Conservation (phyloP, 2,113 vertebrate species). For the Calypte anna region DNA sequence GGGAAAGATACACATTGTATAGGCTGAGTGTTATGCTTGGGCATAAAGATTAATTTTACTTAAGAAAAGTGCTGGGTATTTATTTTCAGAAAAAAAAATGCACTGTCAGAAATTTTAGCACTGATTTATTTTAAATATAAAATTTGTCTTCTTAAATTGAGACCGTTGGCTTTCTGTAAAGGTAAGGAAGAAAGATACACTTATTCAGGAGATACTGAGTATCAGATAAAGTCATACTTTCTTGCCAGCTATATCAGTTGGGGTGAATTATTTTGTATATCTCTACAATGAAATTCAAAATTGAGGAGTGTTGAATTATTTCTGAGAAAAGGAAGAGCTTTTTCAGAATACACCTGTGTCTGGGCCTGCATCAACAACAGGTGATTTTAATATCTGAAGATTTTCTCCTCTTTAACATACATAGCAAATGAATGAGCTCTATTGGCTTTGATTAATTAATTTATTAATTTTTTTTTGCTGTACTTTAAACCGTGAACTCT, state of each 20-base stretch:
- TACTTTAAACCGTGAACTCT: not conserved
- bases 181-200: not conserved
- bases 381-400: not conserved
- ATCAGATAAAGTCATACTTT: not conserved
- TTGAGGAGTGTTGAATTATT: not conserved
- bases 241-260: rapidly evolving
- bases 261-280: not conserved
- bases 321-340: not conserved
- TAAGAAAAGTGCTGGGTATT: not conserved
- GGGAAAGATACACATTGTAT: slow-evolving; percentile 27
- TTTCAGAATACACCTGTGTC: not conserved
- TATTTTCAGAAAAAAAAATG: slow-evolving; percentile 6
- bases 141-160: not conserved
- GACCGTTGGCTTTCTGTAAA: not conserved
- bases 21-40: slow-evolving; percentile 19
- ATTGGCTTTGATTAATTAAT: not conserved
- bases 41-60: slow-evolving; percentile 14
- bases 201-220: not conserved
- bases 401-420: not conserved
- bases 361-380: not conserved
- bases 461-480: not conserved
- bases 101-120: not conserved
- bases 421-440: not conserved
- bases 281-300: not conserved
- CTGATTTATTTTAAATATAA: not conserved